These are phyloP conservation scores for Dromius quadrimaculatus DNA, from an alignment of 2,888 invertebrate genomes.

Conservation along the genomic window DNA sequence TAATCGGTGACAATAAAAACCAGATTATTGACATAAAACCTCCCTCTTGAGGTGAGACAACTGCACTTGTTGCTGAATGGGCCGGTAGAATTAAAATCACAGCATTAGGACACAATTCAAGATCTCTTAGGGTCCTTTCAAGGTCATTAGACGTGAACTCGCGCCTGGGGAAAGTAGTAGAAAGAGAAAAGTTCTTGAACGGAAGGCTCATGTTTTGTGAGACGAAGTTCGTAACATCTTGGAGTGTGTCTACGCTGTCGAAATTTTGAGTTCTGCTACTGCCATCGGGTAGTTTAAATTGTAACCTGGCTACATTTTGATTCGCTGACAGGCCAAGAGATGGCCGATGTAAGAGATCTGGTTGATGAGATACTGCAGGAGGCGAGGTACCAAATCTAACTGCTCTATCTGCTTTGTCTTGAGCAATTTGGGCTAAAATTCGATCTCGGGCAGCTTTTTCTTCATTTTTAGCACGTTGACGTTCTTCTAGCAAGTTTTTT, in stretches of 20 bases:
- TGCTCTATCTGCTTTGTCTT: constrained; percentile 81
- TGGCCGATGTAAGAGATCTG: constrained; percentile 48
- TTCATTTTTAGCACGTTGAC: constrained; percentile 81
- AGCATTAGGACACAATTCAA: constrained; percentile 81
- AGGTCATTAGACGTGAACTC: constrained; percentile 73
- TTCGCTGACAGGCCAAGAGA: constrained; percentile 50
- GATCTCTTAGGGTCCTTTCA: constrained; percentile 71
- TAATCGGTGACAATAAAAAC: constrained; percentile 72
- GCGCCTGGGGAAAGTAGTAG: constrained; percentile 82
- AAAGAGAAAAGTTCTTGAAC: constrained; percentile 76
- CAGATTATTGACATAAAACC: constrained; percentile 72
- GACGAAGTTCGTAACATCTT: constrained; percentile 67
- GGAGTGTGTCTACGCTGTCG: constrained; percentile 74
- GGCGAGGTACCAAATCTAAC: constrained; percentile 64
- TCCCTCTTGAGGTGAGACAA: constrained; percentile 64
- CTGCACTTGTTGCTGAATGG: constrained; percentile 61
- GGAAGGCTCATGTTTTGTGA: constrained; percentile 63
- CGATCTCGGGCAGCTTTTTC: constrained; percentile 81
- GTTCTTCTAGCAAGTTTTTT: constrained; percentile 78
- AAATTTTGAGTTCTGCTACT: constrained; percentile 80
- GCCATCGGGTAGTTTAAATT: constrained; percentile 89
- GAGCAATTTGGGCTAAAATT: constrained; percentile 86
- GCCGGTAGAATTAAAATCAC: constrained; percentile 80
- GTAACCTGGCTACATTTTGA: constrained; percentile 76
- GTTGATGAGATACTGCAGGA: constrained; percentile 55